phyloP scores from a whole-genome alignment of 2,888 invertebrate genomes.

The Coenonympha arcania region DNA sequence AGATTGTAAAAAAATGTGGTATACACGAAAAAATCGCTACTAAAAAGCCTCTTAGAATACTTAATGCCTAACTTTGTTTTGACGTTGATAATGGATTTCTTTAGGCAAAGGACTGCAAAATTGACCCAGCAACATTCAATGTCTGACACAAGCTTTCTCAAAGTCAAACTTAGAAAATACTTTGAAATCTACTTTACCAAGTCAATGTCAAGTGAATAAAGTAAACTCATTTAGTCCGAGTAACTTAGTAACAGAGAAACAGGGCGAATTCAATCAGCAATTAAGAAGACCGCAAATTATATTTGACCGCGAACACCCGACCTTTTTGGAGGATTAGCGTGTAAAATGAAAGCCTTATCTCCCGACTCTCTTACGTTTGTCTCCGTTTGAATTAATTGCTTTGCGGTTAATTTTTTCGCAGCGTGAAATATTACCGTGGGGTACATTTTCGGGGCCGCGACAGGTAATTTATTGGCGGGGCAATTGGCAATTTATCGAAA shows the following conservation, averaged over 20 bases:
- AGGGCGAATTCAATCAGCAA: background rate
- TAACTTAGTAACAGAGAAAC: background rate
- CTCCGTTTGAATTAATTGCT: constrained; percentile 34
- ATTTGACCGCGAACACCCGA: background rate
- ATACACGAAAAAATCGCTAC: too few species aligned
- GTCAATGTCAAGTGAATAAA: too few species aligned
- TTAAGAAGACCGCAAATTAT: background rate
- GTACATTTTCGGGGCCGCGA: background rate
- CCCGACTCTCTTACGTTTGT: constrained; percentile 28
- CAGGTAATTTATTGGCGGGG: background rate
- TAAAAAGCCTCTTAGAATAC: too few species aligned
- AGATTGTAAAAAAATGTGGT: too few species aligned
- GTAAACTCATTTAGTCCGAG: too few species aligned
- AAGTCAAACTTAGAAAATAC: too few species aligned
- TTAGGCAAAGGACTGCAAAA: too few species aligned
- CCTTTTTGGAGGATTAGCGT: constrained; percentile 23
- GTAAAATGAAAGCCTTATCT: constrained; percentile 41
- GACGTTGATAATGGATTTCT: too few species aligned
- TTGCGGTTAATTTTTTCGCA: constrained; percentile 1
- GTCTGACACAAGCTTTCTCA: too few species aligned
- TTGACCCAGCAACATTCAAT: too few species aligned
- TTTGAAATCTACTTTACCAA: too few species aligned
- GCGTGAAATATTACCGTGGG: background rate
- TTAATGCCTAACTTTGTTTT: too few species aligned
- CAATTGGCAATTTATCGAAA: background rate